phyloP scores from a whole-genome alignment of 2,113 vertebrate species.

The Neodon shergylaensis region DNA sequence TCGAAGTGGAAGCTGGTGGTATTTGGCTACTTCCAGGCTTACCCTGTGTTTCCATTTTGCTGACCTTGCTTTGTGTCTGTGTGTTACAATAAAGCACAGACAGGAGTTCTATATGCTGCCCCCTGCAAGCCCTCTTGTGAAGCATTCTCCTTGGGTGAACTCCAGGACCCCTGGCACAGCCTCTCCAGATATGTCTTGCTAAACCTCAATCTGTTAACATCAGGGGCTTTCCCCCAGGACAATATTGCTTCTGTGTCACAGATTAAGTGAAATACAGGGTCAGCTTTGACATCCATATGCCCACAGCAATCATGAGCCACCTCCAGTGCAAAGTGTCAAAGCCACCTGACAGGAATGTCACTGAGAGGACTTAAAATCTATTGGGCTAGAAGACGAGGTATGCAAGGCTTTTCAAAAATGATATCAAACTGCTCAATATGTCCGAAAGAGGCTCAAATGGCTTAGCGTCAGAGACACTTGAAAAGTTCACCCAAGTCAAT shows the following conservation, averaged over 20 bases:
- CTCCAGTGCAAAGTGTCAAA: too few species aligned
- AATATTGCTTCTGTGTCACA: not conserved
- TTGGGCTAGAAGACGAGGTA: too few species aligned
- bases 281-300: too few species aligned
- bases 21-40: not conserved
- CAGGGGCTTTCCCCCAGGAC: not conserved
- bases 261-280: not conserved
- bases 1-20: not conserved
- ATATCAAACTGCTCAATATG: not conserved
- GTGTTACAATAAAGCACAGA: not conserved
- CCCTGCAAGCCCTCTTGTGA: not conserved
- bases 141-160: not conserved
- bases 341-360: not conserved
- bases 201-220: not conserved
- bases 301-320: not conserved
- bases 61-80: not conserved
- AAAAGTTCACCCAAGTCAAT: not conserved
- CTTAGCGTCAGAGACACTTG: not conserved
- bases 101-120: not conserved
- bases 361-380: not conserved
- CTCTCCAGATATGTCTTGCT: not conserved
- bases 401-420: not conserved
- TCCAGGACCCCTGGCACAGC: not conserved
- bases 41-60: not conserved
- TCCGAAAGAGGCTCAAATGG: not conserved